Percentiles rank a stretch among this genome's conserved stretches.
Evolutionary conservation across 2,113 vertebrate species (phyloP).

Genomic region (Phrynosoma platyrhinos): DNA sequence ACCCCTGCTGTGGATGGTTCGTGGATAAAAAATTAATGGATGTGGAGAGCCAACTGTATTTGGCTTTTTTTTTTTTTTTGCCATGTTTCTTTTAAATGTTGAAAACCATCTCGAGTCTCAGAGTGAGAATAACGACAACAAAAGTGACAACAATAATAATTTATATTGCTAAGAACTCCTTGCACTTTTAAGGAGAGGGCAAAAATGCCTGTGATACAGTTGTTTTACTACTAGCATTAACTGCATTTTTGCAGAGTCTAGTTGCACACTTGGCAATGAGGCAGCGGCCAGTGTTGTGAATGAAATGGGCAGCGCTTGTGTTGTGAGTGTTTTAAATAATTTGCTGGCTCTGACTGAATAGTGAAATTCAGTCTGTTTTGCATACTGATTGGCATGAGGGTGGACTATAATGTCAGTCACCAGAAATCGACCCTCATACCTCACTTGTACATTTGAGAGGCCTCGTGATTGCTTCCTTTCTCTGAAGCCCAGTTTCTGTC

Average conservation of each 20-base stretch:
- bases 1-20: too few relatives aligned
- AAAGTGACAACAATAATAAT: too few relatives aligned
- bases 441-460: background rate
- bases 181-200: background rate
- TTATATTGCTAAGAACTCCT: background rate
- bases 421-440: background rate
- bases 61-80: too few relatives aligned
- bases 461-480: background rate
- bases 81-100: too few relatives aligned
- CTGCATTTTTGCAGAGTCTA: background rate
- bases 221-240: background rate
- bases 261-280: background rate
- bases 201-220: background rate
- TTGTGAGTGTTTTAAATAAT: background rate
- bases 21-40: too few relatives aligned
- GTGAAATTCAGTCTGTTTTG: background rate
- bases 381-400: too few relatives aligned
- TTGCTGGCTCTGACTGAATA: background rate
- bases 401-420: background rate
- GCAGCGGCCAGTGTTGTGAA: background rate
- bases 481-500: background rate
- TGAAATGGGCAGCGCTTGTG: background rate
- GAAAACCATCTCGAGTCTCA: too few relatives aligned
- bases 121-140: too few relatives aligned
- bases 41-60: too few relatives aligned